These are phyloP conservation scores for Halesus radiatus DNA, from an alignment of 1,140 invertebrate genomes.

Conservation along the genomic window DNA sequence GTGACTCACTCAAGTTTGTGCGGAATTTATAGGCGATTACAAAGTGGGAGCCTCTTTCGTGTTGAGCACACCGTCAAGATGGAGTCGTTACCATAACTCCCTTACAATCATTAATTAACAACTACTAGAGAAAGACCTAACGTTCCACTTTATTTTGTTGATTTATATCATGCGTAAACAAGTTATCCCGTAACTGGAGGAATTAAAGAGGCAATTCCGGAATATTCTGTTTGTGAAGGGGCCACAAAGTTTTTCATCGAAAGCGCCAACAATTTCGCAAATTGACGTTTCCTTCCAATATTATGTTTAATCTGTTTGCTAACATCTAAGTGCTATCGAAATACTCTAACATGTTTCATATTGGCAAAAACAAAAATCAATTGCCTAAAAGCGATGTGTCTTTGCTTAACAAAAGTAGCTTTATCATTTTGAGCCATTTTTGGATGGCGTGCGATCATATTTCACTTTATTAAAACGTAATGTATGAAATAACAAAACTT, in stretches of 20 bases:
- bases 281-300: neutral
- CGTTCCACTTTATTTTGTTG: neutral
- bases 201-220: neutral
- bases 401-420: neutral
- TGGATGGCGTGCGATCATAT: neutral
- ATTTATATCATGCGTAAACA: neutral
- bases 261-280: neutral
- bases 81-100: neutral
- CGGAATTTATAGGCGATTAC: conserved; percentile 7
- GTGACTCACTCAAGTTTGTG: neutral
- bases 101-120: neutral
- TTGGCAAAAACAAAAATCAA: conserved; percentile 18
- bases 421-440: conserved; percentile 27
- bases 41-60: conserved; percentile 4
- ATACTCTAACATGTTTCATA: conserved; percentile 13
- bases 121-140: neutral
- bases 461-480: neutral
- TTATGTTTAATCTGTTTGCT: conserved; percentile 5
- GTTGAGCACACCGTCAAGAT: neutral
- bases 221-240: neutral
- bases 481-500: too few relatives aligned
- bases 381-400: conserved; percentile 11
- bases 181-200: neutral
- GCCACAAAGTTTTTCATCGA: neutral
- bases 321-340: conserved; percentile 10